These are phyloP conservation scores for Heliconius ethilla DNA, from an alignment of 2,888 invertebrate species.

Conservation along the genomic window DNA sequence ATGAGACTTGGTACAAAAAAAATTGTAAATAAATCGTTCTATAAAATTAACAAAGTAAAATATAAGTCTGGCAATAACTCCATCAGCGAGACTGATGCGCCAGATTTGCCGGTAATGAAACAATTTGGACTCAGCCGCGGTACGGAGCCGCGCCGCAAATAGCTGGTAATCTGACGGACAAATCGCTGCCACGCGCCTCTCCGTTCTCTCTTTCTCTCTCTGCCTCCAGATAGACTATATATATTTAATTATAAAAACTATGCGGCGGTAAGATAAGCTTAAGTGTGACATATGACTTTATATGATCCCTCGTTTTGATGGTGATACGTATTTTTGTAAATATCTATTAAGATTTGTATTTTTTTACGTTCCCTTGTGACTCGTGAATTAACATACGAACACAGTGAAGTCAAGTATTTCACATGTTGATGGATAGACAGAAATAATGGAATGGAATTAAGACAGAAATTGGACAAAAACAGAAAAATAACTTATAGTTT, in stretches of 20 bases:
- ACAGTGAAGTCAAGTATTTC: too few relatives aligned
- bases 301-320: not conserved
- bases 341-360: not conserved
- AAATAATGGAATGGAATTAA: too few relatives aligned
- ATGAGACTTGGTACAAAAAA: not conserved
- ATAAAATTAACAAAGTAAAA: slow-evolving; percentile 23
- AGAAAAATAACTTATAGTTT: too few relatives aligned
- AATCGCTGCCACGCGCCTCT: slow-evolving; percentile 31
- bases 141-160: slow-evolving; percentile 32
- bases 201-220: not conserved
- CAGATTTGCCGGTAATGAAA: slow-evolving; percentile 45
- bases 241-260: slow-evolving; percentile 27
- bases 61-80: slow-evolving; percentile 27
- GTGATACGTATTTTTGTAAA: not conserved
- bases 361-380: too few relatives aligned
- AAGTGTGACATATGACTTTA: slow-evolving; percentile 12
- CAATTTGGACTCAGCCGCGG: slow-evolving; percentile 41
- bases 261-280: slow-evolving; percentile 14
- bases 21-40: not conserved
- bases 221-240: slow-evolving; percentile 9
- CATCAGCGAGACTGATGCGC: slow-evolving; percentile 33
- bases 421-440: too few relatives aligned
- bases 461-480: too few relatives aligned
- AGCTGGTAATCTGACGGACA: slow-evolving; percentile 35
- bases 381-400: too few relatives aligned